Evolutionary conservation across 2,888 invertebrate genomes (phyloP).

Genomic region (Ceraclea dissimilis): DNA sequence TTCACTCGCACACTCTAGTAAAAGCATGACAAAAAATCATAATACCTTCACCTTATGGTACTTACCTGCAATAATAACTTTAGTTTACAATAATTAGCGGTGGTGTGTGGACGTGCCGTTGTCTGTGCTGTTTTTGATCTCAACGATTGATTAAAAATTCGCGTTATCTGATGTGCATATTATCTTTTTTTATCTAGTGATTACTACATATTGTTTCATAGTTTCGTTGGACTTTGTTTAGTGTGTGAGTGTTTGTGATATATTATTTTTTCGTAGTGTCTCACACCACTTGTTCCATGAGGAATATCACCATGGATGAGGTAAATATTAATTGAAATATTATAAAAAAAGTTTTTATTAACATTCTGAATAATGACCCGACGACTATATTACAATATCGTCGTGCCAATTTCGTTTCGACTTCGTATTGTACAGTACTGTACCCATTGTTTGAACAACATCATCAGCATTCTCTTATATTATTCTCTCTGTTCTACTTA

Average conservation of each 20-base stretch:
- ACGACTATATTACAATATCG: too few species aligned
- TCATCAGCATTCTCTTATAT: too few species aligned
- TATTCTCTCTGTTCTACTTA: slow-evolving; percentile 24
- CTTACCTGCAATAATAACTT: neutral
- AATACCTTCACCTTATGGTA: neutral
- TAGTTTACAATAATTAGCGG: slow-evolving; percentile 18
- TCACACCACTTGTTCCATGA: slow-evolving; percentile 11
- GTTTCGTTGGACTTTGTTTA: slow-evolving; percentile 1
- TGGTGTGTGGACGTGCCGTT: slow-evolving; percentile 11
- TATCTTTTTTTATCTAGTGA: slow-evolving; percentile 8
- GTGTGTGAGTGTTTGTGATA: neutral
- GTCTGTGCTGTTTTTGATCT: slow-evolving; percentile 1
- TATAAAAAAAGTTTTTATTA: slow-evolving; percentile 4
- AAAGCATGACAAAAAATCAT: slow-evolving; percentile 19
- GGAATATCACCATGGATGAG: slow-evolving; percentile 21
- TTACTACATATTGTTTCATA: too few species aligned
- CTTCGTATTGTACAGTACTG: slow-evolving; percentile 12
- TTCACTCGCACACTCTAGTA: slow-evolving; percentile 13
- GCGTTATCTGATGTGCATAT: slow-evolving; percentile 9
- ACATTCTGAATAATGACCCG: neutral
- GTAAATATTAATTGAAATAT: slow-evolving; percentile 14
- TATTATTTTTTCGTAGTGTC: neutral
- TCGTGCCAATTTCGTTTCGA: slow-evolving; percentile 23
- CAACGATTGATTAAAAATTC: slow-evolving; percentile 6
- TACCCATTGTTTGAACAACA: slow-evolving; percentile 25